Conservation (phyloP, 2,888 invertebrate species). For the Lepidonotus clava region DNA sequence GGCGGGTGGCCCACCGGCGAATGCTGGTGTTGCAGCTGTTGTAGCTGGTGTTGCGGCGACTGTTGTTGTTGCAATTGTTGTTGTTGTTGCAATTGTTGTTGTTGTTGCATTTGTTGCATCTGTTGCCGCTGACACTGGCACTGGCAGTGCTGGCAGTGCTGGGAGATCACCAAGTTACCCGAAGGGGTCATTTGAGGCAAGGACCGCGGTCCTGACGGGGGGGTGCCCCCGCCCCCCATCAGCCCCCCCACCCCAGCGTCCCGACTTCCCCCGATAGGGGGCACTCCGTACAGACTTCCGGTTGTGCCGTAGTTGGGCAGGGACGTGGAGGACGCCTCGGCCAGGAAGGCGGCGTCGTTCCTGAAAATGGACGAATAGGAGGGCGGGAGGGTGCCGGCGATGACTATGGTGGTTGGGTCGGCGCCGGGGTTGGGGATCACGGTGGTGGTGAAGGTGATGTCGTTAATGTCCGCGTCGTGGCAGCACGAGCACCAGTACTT, state of each 20-base stretch:
- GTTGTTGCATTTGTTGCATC: slow-evolving; percentile 19
- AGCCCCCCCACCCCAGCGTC: neutral
- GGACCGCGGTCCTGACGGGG: slow-evolving; percentile 25
- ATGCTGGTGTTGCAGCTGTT: neutral
- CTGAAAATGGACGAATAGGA: slow-evolving; percentile 58
- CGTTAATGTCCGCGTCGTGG: slow-evolving; percentile 39
- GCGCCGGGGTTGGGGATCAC: slow-evolving; percentile 55
- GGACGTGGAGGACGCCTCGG: neutral
- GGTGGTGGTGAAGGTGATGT: slow-evolving; percentile 55
- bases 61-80: slow-evolving; percentile 2
- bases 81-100: neutral
- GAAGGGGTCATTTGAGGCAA: slow-evolving; percentile 29
- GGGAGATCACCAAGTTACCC: slow-evolving; percentile 20
- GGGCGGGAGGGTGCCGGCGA: slow-evolving; percentile 61
- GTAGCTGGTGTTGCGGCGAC: neutral
- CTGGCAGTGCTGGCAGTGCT: slow-evolving; percentile 29
- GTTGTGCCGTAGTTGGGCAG: slow-evolving; percentile 13
- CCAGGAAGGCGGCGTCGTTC: slow-evolving; percentile 40
- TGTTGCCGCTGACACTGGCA: slow-evolving; percentile 25
- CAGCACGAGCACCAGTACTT: slow-evolving; percentile 64
- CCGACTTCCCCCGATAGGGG: neutral
- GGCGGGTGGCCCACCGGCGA: neutral
- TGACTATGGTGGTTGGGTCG: slow-evolving; percentile 59
- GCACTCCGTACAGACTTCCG: neutral
- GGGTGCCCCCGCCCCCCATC: neutral